Conservation (phyloP, 2,113 vertebrate genomes). For the Actenoides lindsayi region DNA sequence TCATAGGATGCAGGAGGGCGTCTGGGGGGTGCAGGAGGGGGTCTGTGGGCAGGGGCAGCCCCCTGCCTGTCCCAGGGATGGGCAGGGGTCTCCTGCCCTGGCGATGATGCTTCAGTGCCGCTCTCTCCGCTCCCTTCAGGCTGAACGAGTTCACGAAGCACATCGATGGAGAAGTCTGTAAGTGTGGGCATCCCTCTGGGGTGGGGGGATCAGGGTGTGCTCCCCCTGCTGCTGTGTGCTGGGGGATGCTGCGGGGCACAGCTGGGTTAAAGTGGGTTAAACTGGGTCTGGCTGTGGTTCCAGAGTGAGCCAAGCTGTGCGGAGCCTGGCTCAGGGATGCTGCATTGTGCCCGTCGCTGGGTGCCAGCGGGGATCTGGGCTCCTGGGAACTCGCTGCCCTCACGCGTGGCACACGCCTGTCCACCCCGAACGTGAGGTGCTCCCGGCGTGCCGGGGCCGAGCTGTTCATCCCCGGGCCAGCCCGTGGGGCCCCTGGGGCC, state of each 20-base stretch:
- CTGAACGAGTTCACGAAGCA: conserved; percentile 97
- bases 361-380: not conserved
- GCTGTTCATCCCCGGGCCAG: not conserved
- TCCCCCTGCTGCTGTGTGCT: fast-evolving
- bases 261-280: not conserved
- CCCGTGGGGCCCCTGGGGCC: not conserved
- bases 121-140: conserved; percentile 66
- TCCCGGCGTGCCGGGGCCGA: not conserved
- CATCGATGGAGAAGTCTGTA: conserved; percentile 90
- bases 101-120: not conserved
- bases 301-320: not conserved
- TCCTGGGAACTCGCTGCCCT: not conserved
- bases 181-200: conserved; percentile 66
- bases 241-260: not conserved
- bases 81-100: not conserved
- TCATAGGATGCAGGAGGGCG: not conserved
- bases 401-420: not conserved
- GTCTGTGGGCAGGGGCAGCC: not conserved
- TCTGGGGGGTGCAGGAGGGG: not conserved
- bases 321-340: not conserved
- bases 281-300: not conserved
- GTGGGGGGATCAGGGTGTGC: not conserved
- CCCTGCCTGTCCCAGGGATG: not conserved
- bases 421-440: not conserved
- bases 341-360: not conserved